Percentiles rank a stretch among this genome's conserved stretches.
phyloP scores from a whole-genome alignment of 2,113 vertebrate species.

The Gambusia holbrooki region DNA sequence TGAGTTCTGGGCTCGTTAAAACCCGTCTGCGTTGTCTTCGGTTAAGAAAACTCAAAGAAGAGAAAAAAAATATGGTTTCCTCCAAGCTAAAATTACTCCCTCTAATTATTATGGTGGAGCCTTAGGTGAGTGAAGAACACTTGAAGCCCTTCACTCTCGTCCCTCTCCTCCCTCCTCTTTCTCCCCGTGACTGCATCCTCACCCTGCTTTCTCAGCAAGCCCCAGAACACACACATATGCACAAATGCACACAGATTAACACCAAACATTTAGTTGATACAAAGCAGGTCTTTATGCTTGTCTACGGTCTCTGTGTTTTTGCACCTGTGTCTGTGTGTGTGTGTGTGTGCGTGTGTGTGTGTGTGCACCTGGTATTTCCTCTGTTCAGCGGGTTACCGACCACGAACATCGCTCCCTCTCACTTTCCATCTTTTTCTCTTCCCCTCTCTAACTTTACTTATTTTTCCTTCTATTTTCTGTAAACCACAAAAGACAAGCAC shows the following conservation, averaged over 20 bases:
- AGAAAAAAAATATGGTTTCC: conserved; percentile 60
- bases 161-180: conserved; percentile 48
- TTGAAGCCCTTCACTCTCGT: conserved; percentile 66
- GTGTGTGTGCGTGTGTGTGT: conserved; percentile 27
- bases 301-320: conserved; percentile 75
- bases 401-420: conserved; percentile 83
- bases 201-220: conserved; percentile 76
- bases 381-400: conserved; percentile 77
- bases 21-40: conserved; percentile 24
- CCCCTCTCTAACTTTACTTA: conserved; percentile 62
- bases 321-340: conserved; percentile 65
- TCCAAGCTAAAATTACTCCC: conserved; percentile 69
- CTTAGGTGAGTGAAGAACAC: conserved; percentile 71
- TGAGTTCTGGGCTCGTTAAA: conserved; percentile 31
- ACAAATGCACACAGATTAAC: conserved; percentile 69
- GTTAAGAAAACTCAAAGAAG: conserved; percentile 52
- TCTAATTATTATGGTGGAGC: conserved; percentile 70
- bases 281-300: conserved; percentile 79
- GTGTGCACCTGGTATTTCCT: conserved; percentile 76
- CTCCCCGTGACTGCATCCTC: conserved; percentile 68
- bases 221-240: conserved; percentile 61
- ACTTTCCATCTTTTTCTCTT: conserved; percentile 71
- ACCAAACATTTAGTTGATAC: conserved; percentile 70
- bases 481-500: conserved; percentile 62
- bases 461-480: conserved; percentile 47